Percentiles rank a stretch among this genome's conserved stretches.
Evolutionary conservation across 2,888 invertebrate genomes (phyloP).

Genomic region (Trichopoda pennipes): DNA sequence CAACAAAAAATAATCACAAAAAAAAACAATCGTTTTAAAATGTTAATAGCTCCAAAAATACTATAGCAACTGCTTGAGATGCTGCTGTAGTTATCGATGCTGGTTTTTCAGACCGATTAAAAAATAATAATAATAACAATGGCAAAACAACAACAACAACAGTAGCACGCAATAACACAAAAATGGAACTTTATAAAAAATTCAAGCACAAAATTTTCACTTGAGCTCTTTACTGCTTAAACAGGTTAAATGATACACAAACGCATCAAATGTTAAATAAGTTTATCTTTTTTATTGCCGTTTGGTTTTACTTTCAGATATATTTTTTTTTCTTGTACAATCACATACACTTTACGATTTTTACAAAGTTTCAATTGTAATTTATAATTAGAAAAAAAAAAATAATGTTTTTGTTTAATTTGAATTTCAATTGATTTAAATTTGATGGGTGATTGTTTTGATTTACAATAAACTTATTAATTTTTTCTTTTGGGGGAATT

Average conservation of each 20-base stretch:
- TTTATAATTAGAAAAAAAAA: conserved; percentile 4
- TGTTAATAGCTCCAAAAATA: conserved; percentile 48
- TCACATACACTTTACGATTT: conserved; percentile 19
- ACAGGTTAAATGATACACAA: background rate
- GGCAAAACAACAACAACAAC: conserved; percentile 12
- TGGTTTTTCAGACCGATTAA: background rate
- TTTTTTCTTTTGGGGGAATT: no score
- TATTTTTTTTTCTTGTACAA: background rate
- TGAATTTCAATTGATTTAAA: no score
- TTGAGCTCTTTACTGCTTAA: background rate
- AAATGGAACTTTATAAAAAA: conserved; percentile 32
- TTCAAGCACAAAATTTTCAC: conserved; percentile 15
- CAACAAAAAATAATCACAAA: conserved; percentile 7
- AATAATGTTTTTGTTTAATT: no score
- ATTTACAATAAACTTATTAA: no score
- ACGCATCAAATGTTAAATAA: conserved; percentile 28
- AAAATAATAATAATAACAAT: conserved; percentile 25
- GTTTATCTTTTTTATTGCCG: conserved; percentile 8
- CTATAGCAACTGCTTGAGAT: background rate
- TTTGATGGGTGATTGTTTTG: no score
- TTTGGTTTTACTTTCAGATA: conserved; percentile 17
- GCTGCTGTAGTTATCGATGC: conserved; percentile 3
- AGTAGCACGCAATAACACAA: conserved; percentile 2
- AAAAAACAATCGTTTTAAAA: conserved; percentile 48
- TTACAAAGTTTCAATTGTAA: conserved; percentile 25